Base-by-base conservation (phyloP, 2,888 invertebrate genomes). In the Andrena minutula region DNA sequence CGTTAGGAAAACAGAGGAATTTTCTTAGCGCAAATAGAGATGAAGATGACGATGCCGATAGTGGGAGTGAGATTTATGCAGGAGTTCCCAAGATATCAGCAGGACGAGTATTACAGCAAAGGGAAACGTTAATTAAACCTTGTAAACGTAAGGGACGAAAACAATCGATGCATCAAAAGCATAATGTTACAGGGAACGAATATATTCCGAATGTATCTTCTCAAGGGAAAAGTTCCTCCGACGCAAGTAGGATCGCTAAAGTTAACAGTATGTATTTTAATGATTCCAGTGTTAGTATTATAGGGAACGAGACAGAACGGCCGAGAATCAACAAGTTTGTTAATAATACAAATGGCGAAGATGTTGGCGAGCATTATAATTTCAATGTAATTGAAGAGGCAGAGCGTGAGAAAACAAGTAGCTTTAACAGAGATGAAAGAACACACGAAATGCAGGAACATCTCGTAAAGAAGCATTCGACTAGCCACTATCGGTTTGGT, bases 221-320 rank as follows among this genome's bases (percentile, higher is more conserved):
- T 26, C 0, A 6, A 10, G 10, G n/a, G 12, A 35, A 26, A 16
- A 26, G 26, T 28, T 28, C 1, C n/a, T 6, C 16, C 12, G 16
- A 60, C 10, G 4, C 16, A 6, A 10, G 1, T 2, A 73, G 16
- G 0, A 26, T 20, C 2, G 47, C 35, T 56, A 47, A 41, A 16
- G 32, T 32, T 51, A 12, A 20, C n/a, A 20, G 3, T 3, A 30
- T n/a, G 72, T 6, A 63, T 20, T 12, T 20, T 12, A 47, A 86
- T 20, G 88, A 91, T 65, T 90, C 91, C 10, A 88, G 86, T 60
- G 53, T 89, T n/a, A 90, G 88, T 56, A 84, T 89, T 30, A 87
- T 88, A 3, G 89, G 90, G 56, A 2, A 10, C 16, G 88, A 89
- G 63, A 35, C 1, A 7, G 10, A 12, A 26, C 8, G 8, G 53